Conservation (phyloP, 2,113 vertebrate genomes). For the Tetrax tetrax region DNA sequence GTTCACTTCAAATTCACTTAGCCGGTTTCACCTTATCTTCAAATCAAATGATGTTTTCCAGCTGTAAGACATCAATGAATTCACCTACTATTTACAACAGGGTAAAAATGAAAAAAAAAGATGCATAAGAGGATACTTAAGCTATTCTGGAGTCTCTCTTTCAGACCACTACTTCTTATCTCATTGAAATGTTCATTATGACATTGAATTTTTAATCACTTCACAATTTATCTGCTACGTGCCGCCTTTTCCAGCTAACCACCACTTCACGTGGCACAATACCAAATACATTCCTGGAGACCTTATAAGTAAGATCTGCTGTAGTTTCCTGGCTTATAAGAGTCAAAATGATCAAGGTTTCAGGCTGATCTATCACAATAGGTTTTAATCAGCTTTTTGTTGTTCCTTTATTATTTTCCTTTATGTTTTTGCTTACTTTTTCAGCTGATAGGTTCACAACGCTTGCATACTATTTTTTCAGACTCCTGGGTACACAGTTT, state of each 20-base stretch:
- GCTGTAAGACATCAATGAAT: neutral
- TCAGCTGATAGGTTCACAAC: neutral
- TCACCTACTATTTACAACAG: neutral
- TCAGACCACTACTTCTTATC: neutral
- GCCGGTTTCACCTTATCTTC: neutral
- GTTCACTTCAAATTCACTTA: neutral
- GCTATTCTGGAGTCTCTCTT: neutral
- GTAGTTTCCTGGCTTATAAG: neutral
- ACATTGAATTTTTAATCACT: neutral
- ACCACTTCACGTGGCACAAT: neutral
- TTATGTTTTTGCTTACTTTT: neutral
- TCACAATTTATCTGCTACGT: fast-evolving
- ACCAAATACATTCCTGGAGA: neutral
- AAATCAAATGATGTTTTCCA: neutral
- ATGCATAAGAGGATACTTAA: neutral
- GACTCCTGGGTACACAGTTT: neutral
- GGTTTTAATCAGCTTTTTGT: neutral
- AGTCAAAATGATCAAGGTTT: neutral
- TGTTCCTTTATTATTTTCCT: neutral
- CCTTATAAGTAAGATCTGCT: neutral
- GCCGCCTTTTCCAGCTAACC: neutral
- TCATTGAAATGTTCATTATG: neutral
- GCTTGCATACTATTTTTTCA: neutral
- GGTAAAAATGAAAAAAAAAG: neutral
- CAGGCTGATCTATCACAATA: neutral